These are phyloP conservation scores for Elymnias hypermnestra DNA, from an alignment of 1,140 invertebrate genomes.

Conservation along the genomic window DNA sequence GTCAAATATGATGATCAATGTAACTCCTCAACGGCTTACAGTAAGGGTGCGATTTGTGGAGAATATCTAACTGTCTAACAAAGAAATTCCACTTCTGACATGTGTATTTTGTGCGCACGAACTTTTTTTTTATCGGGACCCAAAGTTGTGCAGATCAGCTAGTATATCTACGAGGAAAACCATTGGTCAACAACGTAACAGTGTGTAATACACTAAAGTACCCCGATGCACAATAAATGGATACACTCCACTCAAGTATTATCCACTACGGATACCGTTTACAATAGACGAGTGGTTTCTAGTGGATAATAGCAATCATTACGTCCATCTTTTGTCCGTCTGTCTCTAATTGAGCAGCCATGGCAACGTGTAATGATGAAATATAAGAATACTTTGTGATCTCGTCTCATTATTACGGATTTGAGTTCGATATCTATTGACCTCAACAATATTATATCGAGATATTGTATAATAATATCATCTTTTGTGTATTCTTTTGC, in stretches of 20 bases:
- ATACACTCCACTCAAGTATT: slow-evolving; percentile 4
- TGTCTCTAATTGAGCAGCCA: slow-evolving; percentile 39
- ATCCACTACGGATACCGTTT: slow-evolving; percentile 13
- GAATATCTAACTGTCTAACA: too few species aligned
- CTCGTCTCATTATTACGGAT: slow-evolving; percentile 13
- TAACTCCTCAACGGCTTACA: too few species aligned
- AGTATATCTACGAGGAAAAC: too few species aligned
- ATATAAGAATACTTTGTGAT: slow-evolving; percentile 7
- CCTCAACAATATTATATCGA: too few species aligned
- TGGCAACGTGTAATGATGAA: slow-evolving; percentile 27
- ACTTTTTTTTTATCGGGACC: too few species aligned
- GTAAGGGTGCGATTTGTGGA: too few species aligned
- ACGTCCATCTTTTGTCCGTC: slow-evolving; percentile 47
- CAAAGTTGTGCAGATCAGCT: too few species aligned
- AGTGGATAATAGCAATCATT: slow-evolving; percentile 48
- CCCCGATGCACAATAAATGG: slow-evolving; percentile 11
- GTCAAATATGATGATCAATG: too few species aligned
- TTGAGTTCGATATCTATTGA: slow-evolving; percentile 5
- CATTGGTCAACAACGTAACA: slow-evolving; percentile 4
- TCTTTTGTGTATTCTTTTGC: too few species aligned
- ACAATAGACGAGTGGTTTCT: slow-evolving; percentile 22
- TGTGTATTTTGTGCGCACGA: too few species aligned
- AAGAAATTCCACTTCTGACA: too few species aligned
- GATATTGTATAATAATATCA: too few species aligned
- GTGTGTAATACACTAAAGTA: slow-evolving; percentile 8